phyloP scores from a whole-genome alignment of 2,888 invertebrate genomes.

The Psococerastis gibbosa region DNA sequence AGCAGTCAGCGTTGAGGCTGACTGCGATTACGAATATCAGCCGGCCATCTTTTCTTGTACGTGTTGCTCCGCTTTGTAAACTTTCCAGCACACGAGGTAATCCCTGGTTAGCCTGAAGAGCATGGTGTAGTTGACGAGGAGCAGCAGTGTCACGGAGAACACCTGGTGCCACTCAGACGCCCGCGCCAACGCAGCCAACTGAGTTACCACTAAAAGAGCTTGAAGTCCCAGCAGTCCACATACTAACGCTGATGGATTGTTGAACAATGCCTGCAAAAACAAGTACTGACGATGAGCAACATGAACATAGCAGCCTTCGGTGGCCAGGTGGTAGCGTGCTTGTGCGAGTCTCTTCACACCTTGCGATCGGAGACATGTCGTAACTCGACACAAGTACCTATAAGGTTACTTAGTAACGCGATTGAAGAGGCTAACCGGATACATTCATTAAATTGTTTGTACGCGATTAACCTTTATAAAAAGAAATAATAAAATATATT shows the following conservation, averaged over 20 bases:
- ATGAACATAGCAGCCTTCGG: too few relatives aligned
- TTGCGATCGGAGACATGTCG: too few relatives aligned
- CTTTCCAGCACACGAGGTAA: constrained; percentile 64
- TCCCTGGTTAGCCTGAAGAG: constrained; percentile 78
- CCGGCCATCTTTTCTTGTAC: constrained; percentile 36
- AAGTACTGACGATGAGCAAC: too few relatives aligned
- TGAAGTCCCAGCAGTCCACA: constrained; percentile 55
- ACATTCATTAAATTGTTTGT: too few relatives aligned
- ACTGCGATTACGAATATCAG: neutral
- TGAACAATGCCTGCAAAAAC: constrained; percentile 61
- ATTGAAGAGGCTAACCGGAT: too few relatives aligned
- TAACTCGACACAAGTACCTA: too few relatives aligned
- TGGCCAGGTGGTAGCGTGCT: too few relatives aligned
- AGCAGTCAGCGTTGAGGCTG: neutral
- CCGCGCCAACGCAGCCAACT: constrained; percentile 58
- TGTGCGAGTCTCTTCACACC: too few relatives aligned
- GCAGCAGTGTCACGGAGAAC: constrained; percentile 61
- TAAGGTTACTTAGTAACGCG: too few relatives aligned
- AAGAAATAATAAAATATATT: constrained; percentile 11
- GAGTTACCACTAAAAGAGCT: constrained; percentile 46
- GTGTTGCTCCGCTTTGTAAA: constrained; percentile 52
- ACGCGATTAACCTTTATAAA: too few relatives aligned
- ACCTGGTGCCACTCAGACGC: constrained; percentile 84
- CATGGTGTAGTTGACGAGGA: constrained; percentile 81
- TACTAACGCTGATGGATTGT: constrained; percentile 61